Base-by-base conservation (phyloP, 2,888 invertebrate genomes). In the Lysandra coridon region DNA sequence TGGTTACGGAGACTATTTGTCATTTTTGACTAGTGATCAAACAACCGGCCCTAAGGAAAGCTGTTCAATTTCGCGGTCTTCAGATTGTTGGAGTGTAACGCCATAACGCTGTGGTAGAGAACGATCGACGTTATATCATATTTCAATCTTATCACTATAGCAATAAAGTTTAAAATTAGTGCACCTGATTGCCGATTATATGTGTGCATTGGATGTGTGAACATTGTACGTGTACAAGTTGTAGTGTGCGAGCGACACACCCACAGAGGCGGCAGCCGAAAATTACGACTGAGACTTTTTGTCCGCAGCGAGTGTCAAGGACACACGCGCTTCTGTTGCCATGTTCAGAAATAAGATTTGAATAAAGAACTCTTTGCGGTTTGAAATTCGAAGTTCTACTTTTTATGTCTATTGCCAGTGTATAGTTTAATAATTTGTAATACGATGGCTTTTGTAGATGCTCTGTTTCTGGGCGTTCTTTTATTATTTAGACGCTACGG, bases 251-350 rank as follows among this genome's bases (percentile, higher is more conserved):
- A 87, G 88, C 82, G 89, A 90, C 93, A 93, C 92, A 93, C 92
- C 92, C 92, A 93, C 90, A 87, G 86, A 82, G 83, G 82, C 88
- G 85, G 17, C 33, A 88, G 89, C 90, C 92, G 90, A 90, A 92
- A 91, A 91, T 90, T 90, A 87, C 88, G 89, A 88, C 87, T 88
- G 90, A 89, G 89, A 90, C 90, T 92, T 93, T 93, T 92, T 93
- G 93, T 87, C 90, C 92, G 92, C 89, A 85, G 87, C 87, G 88
- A 92, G 93, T 93, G 93, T 93, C 94, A 94, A 93, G 94, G 93
- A 90, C 93, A 88, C 85, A 85, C 85, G 85, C 85, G 84, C 86
- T 86, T 87, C 89, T 91, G 91, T 92, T 92, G 87, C 88, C 87
- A 88, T 83, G 87, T 85, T 85, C 84, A 81, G 81, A 85, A 82